Base-by-base conservation (phyloP, 92 coral and sea anemone genomes). In the Palythoa heliodiscus region DNA sequence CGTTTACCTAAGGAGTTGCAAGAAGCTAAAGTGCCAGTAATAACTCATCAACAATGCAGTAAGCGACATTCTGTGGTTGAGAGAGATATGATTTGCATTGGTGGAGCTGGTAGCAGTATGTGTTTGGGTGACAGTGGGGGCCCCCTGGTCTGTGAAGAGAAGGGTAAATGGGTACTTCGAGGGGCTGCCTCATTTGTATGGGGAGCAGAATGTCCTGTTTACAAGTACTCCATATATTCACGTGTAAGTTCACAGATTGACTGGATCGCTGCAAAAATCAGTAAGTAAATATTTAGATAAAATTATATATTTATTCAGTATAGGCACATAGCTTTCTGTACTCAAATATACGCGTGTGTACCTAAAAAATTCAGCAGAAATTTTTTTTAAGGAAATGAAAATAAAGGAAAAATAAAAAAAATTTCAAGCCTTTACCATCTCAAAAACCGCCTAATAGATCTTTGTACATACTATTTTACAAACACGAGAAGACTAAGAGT, bases 101-200 rank as follows among this genome's bases (percentile, higher is more conserved):
- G 84, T 12, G 73, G 84, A 39, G 73, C 84, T 16, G 84, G 84
- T 13, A 79, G 84, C 72, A 79, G 84, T 37, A 17, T 79, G 84
- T 79, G 84, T 38, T 11, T 63, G 71, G 84, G 84, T n/a, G 84
- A 79, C 70, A 79, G 84, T 48, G 84, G 84, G 37, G 84, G 84
- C 0, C 84, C 84, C 6, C 43, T 79, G 29, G 84, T 79, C 5
- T 79, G 84, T 64, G 84, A 79, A n/a, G 84, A 79, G 43, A 58
- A 73, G 38, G 72, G 58, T 1, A 13, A 15, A 38, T 79, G 84
- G 84, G 84, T 79, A 37, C 71, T 79, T 12, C 73, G 61, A 2
- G 84, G 84, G 10, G 84, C 84, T 3, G 84, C 84, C 5, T 79
- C 84, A 7, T 79, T 79, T 43, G 84, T 79, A 55, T 79, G 72